Evolutionary conservation across 2,888 invertebrate species (phyloP), one percentile per base, ranked within the genome.

Genomic region (Eustalomyia histrio): DNA sequence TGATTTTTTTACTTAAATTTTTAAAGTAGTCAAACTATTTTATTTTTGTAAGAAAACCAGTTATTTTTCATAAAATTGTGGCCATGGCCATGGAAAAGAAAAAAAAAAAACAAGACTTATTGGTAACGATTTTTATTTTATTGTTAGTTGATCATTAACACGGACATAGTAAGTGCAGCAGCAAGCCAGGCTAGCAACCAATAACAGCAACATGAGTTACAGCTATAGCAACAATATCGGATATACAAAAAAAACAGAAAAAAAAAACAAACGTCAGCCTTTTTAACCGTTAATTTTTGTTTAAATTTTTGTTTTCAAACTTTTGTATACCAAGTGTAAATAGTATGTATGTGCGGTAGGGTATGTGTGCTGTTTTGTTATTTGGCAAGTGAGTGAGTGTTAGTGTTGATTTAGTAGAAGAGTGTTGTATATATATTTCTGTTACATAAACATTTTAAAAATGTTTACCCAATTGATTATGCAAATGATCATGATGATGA

Each of bases 71-170:
- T 72, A 67, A 75, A 80, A 76, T 75, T 80, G 76, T 83, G 83
- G 80, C 80, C 83, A 80, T 83, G 83, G 83, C 83, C 80, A 78
- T 83, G 83, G 83, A 83, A 76, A 80, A 68, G 39, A 50, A 86
- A 88, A 39, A 52, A 53, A 39, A 39, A 39, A 64, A 52, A 61
- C 57, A 47, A 57, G n/a, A 69, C 55, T 18, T 58, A 58, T 78
- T 74, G 39, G 78, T 74, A 71, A 74, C 9, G 39, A 12, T 39
- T 39, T 39, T 67, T 58, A 73, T 69, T 29, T 76, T 29, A 58
- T 74, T 52, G 74, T 74, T 78, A 75, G 18, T 18, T 74, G 69
- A 74, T 81, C 69, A 78, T 74, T 78, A 78, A 78, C 57, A 69
- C 81, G 81, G 81, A 61, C 74, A 74, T 76, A 18, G 74, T 75